phyloP scores from a whole-genome alignment of 2,888 invertebrate genomes.

The Sisyra nigra region DNA sequence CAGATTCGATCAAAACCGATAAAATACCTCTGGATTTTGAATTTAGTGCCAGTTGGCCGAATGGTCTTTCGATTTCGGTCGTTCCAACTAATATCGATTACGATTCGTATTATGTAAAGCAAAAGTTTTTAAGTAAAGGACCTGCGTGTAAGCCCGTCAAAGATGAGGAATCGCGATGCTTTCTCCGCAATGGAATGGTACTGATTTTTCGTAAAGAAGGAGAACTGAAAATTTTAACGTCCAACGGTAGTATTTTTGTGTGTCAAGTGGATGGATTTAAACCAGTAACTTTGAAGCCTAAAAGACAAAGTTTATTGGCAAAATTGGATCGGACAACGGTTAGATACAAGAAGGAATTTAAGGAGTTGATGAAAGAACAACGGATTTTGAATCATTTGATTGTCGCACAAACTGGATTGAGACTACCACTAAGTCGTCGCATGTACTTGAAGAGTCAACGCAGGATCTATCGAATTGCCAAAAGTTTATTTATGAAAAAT shows the following conservation, averaged over 20 bases:
- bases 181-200: constrained; percentile 21
- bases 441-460: constrained; percentile 1
- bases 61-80: constrained; percentile 18
- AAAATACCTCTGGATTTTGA: constrained; percentile 10
- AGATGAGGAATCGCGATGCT: constrained; percentile 18
- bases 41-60: constrained; percentile 18
- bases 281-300: background rate
- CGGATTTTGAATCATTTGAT: background rate
- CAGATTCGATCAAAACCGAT: background rate
- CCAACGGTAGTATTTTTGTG: constrained; percentile 1
- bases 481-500: background rate
- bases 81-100: constrained; percentile 14
- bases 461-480: background rate
- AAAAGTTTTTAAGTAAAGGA: constrained; percentile 17
- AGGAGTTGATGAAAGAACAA: background rate
- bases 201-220: constrained; percentile 20
- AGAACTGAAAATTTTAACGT: constrained; percentile 15
- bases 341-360: constrained; percentile 1
- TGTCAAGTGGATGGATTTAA: background rate
- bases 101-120: constrained; percentile 20
- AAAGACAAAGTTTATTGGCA: background rate
- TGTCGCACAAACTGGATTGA: background rate
- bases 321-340: background rate
- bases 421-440: background rate
- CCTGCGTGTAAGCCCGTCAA: constrained; percentile 10